Evolutionary conservation across 1,140 invertebrate genomes (phyloP).

Genomic region (Drosophila bocqueti): DNA sequence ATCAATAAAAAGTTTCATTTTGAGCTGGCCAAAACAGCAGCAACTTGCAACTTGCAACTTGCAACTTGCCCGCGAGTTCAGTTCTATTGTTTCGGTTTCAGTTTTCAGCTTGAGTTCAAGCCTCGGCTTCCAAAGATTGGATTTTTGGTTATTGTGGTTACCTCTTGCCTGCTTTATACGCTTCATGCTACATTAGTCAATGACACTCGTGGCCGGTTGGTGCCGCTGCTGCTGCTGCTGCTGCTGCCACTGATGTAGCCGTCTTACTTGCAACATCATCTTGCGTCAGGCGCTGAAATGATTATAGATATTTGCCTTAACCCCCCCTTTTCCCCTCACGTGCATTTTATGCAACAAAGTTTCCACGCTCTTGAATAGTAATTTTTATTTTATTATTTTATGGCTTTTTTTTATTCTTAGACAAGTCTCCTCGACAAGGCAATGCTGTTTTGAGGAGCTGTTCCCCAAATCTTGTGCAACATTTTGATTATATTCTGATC

Average conservation of each 20-base stretch:
- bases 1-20: constrained; percentile 15
- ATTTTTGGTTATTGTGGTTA: constrained; percentile 70
- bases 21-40: constrained; percentile 17
- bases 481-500: not conserved
- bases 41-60: constrained; percentile 33
- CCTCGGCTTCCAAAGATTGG: constrained; percentile 43
- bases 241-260: constrained; percentile 14
- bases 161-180: constrained; percentile 64
- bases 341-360: constrained; percentile 30
- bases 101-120: constrained; percentile 33
- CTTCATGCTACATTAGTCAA: constrained; percentile 79
- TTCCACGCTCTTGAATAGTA: constrained; percentile 3
- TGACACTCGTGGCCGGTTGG: constrained; percentile 59
- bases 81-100: constrained; percentile 66
- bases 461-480: too few relatives aligned
- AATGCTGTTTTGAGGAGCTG: not conserved
- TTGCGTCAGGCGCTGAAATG: constrained; percentile 69
- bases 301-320: constrained; percentile 55
- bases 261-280: constrained; percentile 67
- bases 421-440: not conserved
- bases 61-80: constrained; percentile 30
- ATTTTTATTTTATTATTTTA: not conserved
- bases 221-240: constrained; percentile 19
- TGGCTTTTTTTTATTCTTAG: not conserved
- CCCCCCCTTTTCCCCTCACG: not conserved